Base-by-base conservation (phyloP, 2,888 invertebrate species). In the Pherbina coryleti region DNA sequence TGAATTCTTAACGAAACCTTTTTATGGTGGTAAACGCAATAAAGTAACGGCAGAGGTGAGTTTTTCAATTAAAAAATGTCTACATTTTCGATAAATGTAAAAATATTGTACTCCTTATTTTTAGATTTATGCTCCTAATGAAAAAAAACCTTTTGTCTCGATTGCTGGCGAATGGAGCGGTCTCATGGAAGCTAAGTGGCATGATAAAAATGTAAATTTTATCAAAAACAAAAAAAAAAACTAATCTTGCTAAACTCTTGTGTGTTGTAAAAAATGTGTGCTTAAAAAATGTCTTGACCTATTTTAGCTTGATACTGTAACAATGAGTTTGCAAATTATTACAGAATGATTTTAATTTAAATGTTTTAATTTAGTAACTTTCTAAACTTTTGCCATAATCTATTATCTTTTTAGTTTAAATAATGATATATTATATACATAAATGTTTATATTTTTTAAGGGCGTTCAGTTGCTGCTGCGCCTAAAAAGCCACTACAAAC, bases 161-260 rank as follows among this genome's bases (percentile, higher is more conserved):
- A 94, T 98, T 78, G 93, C 93, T 80, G 99, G 99, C 17, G 98
- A 99, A 91, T 99, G 99, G 99, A 99, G 98, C 89, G 96, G 97
- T 0, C 91, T 94, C 74, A 97, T 99, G 96, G 96, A 95, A 86
- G 97, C 96, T 44, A 95, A 98, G 87, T 96, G 96, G 94, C 91
- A 92, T 70, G 95, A 96, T 69, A 88, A 87, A 85, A 86, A 87
- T 83, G 87, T 89, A 86, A 87, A 84, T 84, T 44, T 44, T 44
- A 44, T 44, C 44, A 44, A 44, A 44, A 3, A 1, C n/a, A n/a
- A 31, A 37, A 1, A 37, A 74, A 72, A 82, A 76, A 73, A 76
- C 57, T 34, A 31, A 71, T 72, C 44, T 55, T 69, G 62, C 7
- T 74, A 44, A 70, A 66, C 44, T n/a, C n/a, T 25, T 78, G n/a